Percentiles rank a stretch among this genome's conserved stretches.
These are phyloP conservation scores for Acholoe squamosa DNA, from an alignment of 2,888 invertebrate species.

Conservation along the genomic window DNA sequence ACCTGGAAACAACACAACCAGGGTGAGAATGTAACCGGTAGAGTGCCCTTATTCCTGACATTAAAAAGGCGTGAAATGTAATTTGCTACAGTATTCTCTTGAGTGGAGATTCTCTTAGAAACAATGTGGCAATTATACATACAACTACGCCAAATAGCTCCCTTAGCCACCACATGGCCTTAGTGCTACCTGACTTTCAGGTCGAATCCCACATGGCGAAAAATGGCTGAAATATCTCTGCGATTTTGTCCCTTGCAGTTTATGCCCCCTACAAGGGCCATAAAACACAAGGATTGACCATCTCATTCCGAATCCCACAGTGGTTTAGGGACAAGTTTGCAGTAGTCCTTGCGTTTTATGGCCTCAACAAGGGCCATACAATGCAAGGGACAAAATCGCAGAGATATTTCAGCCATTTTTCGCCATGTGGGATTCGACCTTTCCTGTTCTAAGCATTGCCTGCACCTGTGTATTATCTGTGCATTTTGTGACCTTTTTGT, in stretches of 20 bases:
- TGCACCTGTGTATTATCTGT: no score
- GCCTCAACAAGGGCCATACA: no score
- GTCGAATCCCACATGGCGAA: no score
- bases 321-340: no score
- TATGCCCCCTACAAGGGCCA: not conserved
- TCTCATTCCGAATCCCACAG: no score
- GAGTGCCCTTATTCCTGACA: not conserved
- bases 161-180: not conserved
- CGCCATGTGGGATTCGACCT: no score
- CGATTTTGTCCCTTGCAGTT: not conserved
- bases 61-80: not conserved
- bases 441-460: not conserved
- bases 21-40: not conserved
- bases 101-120: not conserved
- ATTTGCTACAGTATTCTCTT: not conserved
- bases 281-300: no score
- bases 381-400: no score
- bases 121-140: not conserved
- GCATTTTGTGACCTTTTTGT: no score
- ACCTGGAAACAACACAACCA: not conserved
- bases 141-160: not conserved
- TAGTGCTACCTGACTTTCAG: not conserved
- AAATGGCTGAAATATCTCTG: no score
- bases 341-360: no score
- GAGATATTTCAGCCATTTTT: no score